Percentiles rank a stretch among this genome's conserved stretches.
Evolutionary conservation across 2,113 vertebrate genomes (phyloP).

Genomic region (Toxostoma redivivum): DNA sequence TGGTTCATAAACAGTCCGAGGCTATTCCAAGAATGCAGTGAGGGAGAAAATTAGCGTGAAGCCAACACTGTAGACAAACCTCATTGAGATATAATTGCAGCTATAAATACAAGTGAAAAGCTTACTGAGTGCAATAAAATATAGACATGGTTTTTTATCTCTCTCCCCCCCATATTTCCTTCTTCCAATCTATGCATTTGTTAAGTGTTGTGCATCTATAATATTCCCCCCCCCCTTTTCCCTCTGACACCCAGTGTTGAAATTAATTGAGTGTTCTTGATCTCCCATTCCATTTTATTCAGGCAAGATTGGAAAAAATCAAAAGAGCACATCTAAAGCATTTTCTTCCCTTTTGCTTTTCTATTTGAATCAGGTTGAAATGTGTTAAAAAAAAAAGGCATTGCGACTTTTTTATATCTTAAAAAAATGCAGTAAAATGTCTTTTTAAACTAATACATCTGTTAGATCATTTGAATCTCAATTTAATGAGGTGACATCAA

Average conservation of each 20-base stretch:
- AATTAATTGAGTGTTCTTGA: slow-evolving; percentile 84
- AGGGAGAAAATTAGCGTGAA: slow-evolving; percentile 92
- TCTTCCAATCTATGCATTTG: slow-evolving; percentile 79
- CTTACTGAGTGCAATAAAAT: slow-evolving; percentile 84
- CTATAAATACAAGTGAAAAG: slow-evolving; percentile 88
- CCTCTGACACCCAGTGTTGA: slow-evolving; percentile 76
- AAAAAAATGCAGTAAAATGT: slow-evolving; percentile 72
- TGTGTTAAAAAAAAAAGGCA: slow-evolving; percentile 48
- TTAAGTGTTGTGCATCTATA: slow-evolving; percentile 77
- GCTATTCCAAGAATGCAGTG: slow-evolving; percentile 90
- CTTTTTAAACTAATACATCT: slow-evolving; percentile 83
- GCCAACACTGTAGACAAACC: slow-evolving; percentile 89
- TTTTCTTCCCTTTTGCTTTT: slow-evolving; percentile 77
- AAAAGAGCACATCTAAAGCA: slow-evolving; percentile 82
- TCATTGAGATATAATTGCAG: slow-evolving; percentile 92
- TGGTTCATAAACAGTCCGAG: slow-evolving; percentile 96
- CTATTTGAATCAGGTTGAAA: slow-evolving; percentile 81
- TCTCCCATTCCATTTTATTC: slow-evolving; percentile 82
- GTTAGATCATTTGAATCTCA: slow-evolving; percentile 81
- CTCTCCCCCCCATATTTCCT: slow-evolving; percentile 49
- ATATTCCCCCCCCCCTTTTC: slow-evolving; percentile 52
- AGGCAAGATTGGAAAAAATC: slow-evolving; percentile 78
- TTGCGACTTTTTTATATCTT: slow-evolving; percentile 62
- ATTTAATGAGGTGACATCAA: slow-evolving; percentile 84
- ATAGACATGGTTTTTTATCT: slow-evolving; percentile 76